Evolutionary conservation across 2,888 invertebrate species (phyloP).

Genomic region (Amphimallon solstitiale): DNA sequence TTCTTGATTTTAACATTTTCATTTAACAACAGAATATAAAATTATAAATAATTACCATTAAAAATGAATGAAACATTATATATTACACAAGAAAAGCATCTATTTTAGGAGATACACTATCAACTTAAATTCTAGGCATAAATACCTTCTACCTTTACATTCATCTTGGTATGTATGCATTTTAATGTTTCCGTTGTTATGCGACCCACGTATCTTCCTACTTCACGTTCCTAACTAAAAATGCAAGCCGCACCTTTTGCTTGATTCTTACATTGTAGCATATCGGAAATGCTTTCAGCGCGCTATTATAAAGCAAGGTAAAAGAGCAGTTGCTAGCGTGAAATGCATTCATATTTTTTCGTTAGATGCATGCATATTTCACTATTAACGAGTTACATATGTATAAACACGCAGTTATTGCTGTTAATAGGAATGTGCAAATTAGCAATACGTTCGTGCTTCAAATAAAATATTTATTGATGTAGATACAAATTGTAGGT

Average conservation of each 20-base stretch:
- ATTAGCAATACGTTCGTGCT: too few relatives aligned
- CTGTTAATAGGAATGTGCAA: too few relatives aligned
- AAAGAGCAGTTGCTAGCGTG: conserved; percentile 1
- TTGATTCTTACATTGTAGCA: conserved; percentile 17
- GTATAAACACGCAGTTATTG: too few relatives aligned
- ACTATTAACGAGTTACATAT: too few relatives aligned
- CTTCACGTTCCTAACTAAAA: conserved; percentile 9
- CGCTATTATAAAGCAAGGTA: neutral
- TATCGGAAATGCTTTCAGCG: conserved; percentile 25
- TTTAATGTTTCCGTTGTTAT: neutral
- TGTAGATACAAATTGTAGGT: too few relatives aligned
- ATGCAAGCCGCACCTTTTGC: conserved; percentile 2
- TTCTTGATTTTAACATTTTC: too few relatives aligned
- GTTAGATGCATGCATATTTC: neutral
- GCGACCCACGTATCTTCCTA: conserved; percentile 7
- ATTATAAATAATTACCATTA: too few relatives aligned
- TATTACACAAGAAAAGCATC: neutral
- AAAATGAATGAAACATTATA: neutral
- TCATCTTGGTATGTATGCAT: neutral
- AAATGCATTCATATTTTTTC: neutral
- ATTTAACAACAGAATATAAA: too few relatives aligned
- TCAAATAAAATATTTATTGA: too few relatives aligned
- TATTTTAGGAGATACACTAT: neutral
- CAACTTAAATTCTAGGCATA: neutral
- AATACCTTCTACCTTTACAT: neutral